Evolutionary conservation across 2,797 vertebrate genomes (phyloP).

Genomic region (Bryconaethiops microstoma): DNA sequence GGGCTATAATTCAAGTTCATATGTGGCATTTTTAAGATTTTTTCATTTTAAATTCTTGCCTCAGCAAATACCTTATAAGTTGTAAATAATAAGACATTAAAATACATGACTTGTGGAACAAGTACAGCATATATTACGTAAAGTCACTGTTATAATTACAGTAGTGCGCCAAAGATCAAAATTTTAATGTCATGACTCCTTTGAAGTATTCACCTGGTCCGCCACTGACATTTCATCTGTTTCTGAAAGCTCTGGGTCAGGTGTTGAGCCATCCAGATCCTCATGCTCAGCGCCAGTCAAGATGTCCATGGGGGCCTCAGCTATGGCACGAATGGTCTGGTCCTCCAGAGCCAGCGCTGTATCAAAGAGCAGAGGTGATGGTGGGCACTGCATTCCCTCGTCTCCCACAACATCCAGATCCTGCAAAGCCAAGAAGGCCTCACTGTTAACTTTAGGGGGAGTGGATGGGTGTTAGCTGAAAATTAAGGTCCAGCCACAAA

Average conservation of each 20-base stretch:
- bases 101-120: too few species aligned
- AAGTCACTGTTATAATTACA: too few species aligned
- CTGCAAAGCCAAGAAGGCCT: slow-evolving; percentile 64
- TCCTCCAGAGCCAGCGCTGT: slow-evolving; percentile 86
- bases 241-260: slow-evolving; percentile 75
- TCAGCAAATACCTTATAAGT: too few species aligned
- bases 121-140: too few species aligned
- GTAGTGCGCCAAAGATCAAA: too few species aligned
- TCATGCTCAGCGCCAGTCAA: slow-evolving; percentile 78
- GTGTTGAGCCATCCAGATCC: slow-evolving; percentile 70
- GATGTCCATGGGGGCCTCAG: slow-evolving; percentile 86
- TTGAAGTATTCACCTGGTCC: slow-evolving; percentile 69
- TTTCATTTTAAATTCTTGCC: too few species aligned
- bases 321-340: slow-evolving; percentile 83
- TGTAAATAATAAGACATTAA: too few species aligned
- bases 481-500: too few species aligned
- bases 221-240: slow-evolving; percentile 71
- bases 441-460: neutral
- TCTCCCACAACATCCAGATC: slow-evolving; percentile 96
- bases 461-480: too few species aligned
- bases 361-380: slow-evolving; percentile 93
- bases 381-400: slow-evolving; percentile 88
- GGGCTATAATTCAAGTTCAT: too few species aligned
- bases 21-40: too few species aligned
- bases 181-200: neutral